phyloP scores from a whole-genome alignment of 2,113 vertebrate genomes.

The Tragelaphus scriptus region DNA sequence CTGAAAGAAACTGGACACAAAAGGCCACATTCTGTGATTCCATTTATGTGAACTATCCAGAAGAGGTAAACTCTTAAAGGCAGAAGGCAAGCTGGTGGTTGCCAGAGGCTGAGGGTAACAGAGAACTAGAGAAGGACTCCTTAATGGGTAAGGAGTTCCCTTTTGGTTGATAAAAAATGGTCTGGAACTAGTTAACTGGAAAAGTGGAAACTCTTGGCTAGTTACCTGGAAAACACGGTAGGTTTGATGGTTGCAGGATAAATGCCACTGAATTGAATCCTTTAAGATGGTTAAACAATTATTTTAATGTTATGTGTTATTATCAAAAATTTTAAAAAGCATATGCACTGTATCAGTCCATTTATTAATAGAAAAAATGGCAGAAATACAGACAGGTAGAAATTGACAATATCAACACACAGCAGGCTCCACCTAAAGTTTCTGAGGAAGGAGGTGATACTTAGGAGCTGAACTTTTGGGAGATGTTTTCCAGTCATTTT shows the following conservation, averaged over 20 bases:
- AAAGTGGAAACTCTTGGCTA: neutral
- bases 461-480: neutral
- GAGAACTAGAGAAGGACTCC: neutral
- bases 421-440: neutral
- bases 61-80: neutral
- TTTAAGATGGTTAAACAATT: neutral
- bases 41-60: neutral
- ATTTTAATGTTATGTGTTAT: neutral
- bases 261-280: neutral
- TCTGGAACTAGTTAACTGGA: neutral
- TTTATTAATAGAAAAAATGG: neutral
- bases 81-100: neutral
- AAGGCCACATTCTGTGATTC: neutral
- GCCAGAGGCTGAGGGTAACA: neutral
- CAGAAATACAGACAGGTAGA: neutral
- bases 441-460: neutral
- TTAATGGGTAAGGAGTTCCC: neutral
- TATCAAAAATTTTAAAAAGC: neutral
- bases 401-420: neutral
- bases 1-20: neutral
- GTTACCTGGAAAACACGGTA: neutral
- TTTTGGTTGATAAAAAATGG: neutral
- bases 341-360: neutral
- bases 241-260: neutral
- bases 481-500: neutral